Conservation (phyloP, 2,888 invertebrate genomes). For the Drosophila greeni region DNA sequence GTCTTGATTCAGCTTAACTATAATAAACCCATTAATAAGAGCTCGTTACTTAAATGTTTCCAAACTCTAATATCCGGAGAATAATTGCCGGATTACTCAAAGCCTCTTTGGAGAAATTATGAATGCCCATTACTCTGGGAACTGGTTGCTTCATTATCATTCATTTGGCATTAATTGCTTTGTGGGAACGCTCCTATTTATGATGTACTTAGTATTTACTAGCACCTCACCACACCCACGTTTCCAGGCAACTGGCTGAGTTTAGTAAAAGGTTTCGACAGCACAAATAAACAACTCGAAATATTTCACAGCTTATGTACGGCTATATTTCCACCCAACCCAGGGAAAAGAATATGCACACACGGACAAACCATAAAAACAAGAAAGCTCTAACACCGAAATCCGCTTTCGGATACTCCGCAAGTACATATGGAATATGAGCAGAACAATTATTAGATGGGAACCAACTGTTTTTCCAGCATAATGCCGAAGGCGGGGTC, state of each 20-base stretch:
- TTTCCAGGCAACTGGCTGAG: slow-evolving; percentile 16
- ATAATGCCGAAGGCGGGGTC: slow-evolving; percentile 43
- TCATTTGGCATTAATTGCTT: slow-evolving; percentile 24
- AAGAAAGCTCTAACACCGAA: slow-evolving; percentile 53
- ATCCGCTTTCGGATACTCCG: slow-evolving; percentile 60
- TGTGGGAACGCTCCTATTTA: slow-evolving; percentile 5
- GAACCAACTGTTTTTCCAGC: slow-evolving; percentile 52
- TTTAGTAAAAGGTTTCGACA: slow-evolving; percentile 25
- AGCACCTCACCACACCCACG: not conserved
- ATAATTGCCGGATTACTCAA: slow-evolving; percentile 15
- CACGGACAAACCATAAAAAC: slow-evolving; percentile 8
- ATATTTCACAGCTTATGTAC: slow-evolving; percentile 20
- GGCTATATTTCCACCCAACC: not conserved
- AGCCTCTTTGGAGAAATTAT: slow-evolving; percentile 11
- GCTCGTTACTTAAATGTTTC: too few species aligned
- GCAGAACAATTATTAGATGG: slow-evolving; percentile 66
- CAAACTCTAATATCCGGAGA: slow-evolving; percentile 10
- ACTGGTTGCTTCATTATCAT: slow-evolving; percentile 11
- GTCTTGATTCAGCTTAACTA: too few species aligned
- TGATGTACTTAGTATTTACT: slow-evolving; percentile 4
- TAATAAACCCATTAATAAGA: too few species aligned
- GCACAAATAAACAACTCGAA: slow-evolving; percentile 22
- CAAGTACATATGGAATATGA: slow-evolving; percentile 52
- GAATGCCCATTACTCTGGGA: not conserved
- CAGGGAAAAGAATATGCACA: not conserved